Evolutionary conservation across 37 sponge, comb jelly and placozoan genomes (phyloP).

Genomic region (Theonella swinhoei): DNA sequence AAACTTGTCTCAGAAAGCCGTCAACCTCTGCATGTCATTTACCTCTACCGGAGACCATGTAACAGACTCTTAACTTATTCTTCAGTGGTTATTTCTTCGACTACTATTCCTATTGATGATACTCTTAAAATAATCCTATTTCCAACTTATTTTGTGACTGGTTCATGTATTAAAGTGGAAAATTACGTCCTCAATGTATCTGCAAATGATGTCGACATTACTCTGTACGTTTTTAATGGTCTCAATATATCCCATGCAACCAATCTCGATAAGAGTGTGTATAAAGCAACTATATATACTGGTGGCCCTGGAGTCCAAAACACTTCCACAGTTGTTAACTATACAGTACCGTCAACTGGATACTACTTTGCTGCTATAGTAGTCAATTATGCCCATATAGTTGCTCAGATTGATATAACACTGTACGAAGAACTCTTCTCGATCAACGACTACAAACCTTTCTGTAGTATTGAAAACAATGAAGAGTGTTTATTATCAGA

Average conservation of each 20-base stretch:
- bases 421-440: background rate
- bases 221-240: background rate
- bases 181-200: background rate
- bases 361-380: background rate
- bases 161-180: background rate
- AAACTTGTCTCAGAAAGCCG: background rate
- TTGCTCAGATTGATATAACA: background rate
- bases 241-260: background rate
- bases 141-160: background rate
- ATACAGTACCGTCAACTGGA: background rate
- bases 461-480: background rate
- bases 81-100: background rate
- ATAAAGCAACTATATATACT: background rate
- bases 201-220: background rate
- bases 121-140: background rate
- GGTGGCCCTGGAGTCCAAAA: background rate
- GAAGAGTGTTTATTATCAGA: background rate
- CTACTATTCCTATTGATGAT: background rate
- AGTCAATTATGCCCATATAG: background rate
- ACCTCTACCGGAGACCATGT: background rate
- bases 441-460: background rate
- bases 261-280: background rate
- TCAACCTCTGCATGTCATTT: background rate
- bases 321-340: background rate
- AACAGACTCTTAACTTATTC: background rate